phyloP scores from a whole-genome alignment of 2,797 vertebrate species.

The Strix occidentalis region DNA sequence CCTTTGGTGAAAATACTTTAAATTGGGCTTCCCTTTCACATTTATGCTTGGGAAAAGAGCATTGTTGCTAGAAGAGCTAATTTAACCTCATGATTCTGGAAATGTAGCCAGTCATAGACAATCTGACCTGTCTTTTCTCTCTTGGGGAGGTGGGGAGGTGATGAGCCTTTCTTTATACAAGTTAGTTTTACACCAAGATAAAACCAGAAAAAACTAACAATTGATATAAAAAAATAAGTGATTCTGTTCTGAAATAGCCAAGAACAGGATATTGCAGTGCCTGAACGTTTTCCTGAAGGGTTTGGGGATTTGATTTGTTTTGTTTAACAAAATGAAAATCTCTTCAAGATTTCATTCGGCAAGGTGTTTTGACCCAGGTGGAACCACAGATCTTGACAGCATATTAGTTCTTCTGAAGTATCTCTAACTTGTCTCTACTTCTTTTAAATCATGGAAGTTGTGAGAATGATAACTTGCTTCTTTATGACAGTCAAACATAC shows the following conservation, averaged over 20 bases:
- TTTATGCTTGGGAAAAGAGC: neutral
- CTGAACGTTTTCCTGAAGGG: neutral
- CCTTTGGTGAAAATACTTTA: neutral
- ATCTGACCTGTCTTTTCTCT: neutral
- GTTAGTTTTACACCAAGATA: neutral
- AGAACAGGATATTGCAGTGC: neutral
- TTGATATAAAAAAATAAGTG: neutral
- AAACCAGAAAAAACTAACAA: neutral
- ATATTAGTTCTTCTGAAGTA: neutral
- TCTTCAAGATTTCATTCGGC: neutral
- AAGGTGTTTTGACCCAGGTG: neutral
- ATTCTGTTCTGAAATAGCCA: neutral
- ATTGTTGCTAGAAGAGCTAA: neutral
- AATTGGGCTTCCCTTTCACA: neutral
- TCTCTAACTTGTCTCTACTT: neutral
- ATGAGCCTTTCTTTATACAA: neutral
- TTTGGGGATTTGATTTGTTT: neutral
- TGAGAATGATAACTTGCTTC: neutral
- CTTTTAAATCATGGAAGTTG: neutral
- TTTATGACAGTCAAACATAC: neutral
- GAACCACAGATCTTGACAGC: neutral
- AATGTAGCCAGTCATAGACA: neutral
- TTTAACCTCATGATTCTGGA: neutral
- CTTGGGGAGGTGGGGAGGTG: neutral
- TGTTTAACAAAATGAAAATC: neutral